Conservation (phyloP, 2,113 vertebrate species). For the Aix galericulata region DNA sequence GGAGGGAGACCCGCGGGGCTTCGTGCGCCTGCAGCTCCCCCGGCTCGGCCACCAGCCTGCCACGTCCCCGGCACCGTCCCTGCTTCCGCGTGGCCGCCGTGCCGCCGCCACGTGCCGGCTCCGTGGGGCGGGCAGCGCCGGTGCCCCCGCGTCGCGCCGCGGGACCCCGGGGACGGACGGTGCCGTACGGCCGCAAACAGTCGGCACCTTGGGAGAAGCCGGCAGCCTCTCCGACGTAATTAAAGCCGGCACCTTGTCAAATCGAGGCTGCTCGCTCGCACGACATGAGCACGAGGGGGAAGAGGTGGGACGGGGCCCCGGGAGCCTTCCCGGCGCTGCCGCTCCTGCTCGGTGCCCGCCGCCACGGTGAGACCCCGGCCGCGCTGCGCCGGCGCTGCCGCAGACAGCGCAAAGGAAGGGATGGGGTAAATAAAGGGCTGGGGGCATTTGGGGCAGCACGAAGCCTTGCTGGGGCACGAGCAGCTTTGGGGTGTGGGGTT, state of each 20-base stretch:
- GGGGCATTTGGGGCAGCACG: no score
- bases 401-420: no score
- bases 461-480: no score
- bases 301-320: not conserved
- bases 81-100: rapidly evolving
- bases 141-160: not conserved
- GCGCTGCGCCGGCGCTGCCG: no score
- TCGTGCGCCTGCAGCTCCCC: not conserved
- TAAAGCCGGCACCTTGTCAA: not conserved
- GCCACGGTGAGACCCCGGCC: no score
- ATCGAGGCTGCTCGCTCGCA: no score
- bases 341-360: no score
- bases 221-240: not conserved
- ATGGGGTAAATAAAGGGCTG: no score
- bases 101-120: not conserved
- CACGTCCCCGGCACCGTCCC: not conserved
- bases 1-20: no score
- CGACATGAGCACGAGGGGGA: no score
- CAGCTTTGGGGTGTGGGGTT: no score
- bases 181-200: not conserved
- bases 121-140: no score
- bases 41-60: not conserved
- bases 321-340: not conserved
- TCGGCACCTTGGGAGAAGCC: not conserved
- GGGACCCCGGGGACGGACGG: not conserved